Base-by-base conservation (phyloP, 2,113 vertebrate species). In the Bungarus multicinctus region DNA sequence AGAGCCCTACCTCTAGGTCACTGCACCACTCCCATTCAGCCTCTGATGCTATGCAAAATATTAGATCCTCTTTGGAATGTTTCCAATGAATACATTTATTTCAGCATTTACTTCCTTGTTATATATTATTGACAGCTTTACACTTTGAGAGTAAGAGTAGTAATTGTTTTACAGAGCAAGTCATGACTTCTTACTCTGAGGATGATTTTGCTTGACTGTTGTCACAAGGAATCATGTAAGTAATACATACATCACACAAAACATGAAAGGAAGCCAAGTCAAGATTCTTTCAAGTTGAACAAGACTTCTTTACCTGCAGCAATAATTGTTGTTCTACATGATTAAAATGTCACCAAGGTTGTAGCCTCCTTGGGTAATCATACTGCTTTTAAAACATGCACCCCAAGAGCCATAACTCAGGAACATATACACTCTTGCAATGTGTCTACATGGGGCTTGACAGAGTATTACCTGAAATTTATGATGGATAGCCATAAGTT, bases 401-500 rank as follows among this genome's bases (percentile, higher is more conserved):
- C 16, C n/a, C 54, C 27, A 60, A 52, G 69, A 89, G 39, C 4
- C n/a, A 25, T 27, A 4, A 18, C 5, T 2, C 27, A 60, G 18
- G n/a, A 47, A 30, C 20, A 22, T 39, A 3, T 87, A 3, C 5
- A 25, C 18, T 45, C 43, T 60, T 87, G 16, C 4, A 47, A 50
- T 25, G 50, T 18, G 2, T 50, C 20, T 52, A 22, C 2, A 34
- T 12, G 27, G 52, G 43, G 16, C 43, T 11, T 86, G 12, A 30
- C 18, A 6, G 91, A 60, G 14, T 39, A 12, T 4, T 57, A 58
- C 12, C 34, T 50, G 47, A 50, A 50, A 50, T 50, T 95, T 94
- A 95, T 96, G 93, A 96, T 95, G 95, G 96, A 96, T 96, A 45
- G 47, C 8, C 47, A 50, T 50, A 50, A 16, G 47, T 2, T 10